Evolutionary conservation across 2,888 invertebrate genomes (phyloP).

Genomic region (Andrena bicolor): DNA sequence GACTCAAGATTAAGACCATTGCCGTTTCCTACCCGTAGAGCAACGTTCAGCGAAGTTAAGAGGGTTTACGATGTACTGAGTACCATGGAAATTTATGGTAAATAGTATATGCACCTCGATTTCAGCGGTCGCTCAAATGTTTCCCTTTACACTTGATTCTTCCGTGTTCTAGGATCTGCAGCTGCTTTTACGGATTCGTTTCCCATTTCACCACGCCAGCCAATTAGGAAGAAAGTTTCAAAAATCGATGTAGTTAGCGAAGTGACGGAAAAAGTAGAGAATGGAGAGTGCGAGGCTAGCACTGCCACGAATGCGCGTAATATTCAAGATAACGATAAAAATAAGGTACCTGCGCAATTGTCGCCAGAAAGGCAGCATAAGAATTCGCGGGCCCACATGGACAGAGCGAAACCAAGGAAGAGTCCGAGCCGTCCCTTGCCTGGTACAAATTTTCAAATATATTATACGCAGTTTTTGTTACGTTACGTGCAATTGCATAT

Average conservation of each 20-base stretch:
- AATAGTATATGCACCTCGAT: conserved; percentile 68
- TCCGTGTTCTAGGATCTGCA: conserved; percentile 74
- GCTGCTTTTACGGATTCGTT: conserved; percentile 78
- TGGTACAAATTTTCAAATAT: conserved; percentile 64
- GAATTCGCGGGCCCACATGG: conserved; percentile 75
- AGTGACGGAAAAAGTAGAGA: conserved; percentile 60
- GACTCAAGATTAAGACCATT: conserved; percentile 89
- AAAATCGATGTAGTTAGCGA: conserved; percentile 72
- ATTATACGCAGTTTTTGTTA: too few relatives aligned
- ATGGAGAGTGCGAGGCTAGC: conserved; percentile 40
- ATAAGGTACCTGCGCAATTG: conserved; percentile 57
- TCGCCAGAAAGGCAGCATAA: conserved; percentile 72
- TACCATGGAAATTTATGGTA: conserved; percentile 89
- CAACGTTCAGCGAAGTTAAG: conserved; percentile 92
- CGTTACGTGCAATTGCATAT: background rate
- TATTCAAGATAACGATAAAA: conserved; percentile 66
- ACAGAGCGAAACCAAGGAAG: conserved; percentile 81
- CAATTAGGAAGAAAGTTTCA: conserved; percentile 74
- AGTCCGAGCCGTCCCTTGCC: conserved; percentile 81
- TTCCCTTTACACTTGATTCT: conserved; percentile 2
- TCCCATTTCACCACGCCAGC: conserved; percentile 81
- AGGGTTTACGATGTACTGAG: conserved; percentile 90
- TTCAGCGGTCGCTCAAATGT: background rate
- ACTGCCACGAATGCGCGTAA: conserved; percentile 30
- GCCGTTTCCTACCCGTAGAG: conserved; percentile 93